Conservation (phyloP, 2,888 invertebrate genomes). For the Sipha maydis region DNA sequence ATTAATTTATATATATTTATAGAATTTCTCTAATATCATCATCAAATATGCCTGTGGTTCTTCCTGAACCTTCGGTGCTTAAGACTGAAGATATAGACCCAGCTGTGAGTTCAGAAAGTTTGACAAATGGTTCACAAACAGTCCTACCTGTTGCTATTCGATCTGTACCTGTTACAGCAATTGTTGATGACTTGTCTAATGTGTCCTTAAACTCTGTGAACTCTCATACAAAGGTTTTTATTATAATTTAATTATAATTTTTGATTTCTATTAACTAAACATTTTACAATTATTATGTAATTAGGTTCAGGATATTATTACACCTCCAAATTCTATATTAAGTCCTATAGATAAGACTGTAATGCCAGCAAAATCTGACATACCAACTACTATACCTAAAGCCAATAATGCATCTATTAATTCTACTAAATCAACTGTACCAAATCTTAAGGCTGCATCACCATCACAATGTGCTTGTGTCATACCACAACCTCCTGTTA, state of each 20-base stretch:
- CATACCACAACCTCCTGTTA: conserved; percentile 56
- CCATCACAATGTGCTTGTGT: conserved; percentile 60
- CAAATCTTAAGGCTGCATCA: conserved; percentile 49
- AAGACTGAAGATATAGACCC: conserved; percentile 55
- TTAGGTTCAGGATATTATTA: conserved; percentile 50
- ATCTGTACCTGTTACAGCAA: conserved; percentile 34
- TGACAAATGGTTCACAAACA: conserved; percentile 47
- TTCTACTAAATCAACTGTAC: conserved; percentile 42
- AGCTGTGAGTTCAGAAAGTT: conserved; percentile 47
- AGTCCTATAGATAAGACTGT: conserved; percentile 60
- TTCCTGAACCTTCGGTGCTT: conserved; percentile 42
- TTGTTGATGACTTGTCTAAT: conserved; percentile 54
- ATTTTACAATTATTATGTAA: conserved; percentile 17
- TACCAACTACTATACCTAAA: conserved; percentile 45
- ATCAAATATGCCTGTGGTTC: conserved; percentile 48
- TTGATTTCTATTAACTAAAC: neutral
- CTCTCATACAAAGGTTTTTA: conserved; percentile 51
- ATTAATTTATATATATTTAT: neutral
- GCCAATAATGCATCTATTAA: conserved; percentile 53
- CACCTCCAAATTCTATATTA: conserved; percentile 48
- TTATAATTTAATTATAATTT: neutral
- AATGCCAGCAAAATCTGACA: conserved; percentile 57
- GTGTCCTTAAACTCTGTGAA: conserved; percentile 45
- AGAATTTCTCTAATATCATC: conserved; percentile 51
- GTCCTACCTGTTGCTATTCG: conserved; percentile 40